Base-by-base conservation (phyloP, 2,113 vertebrate species). In the Tragelaphus strepsiceros region DNA sequence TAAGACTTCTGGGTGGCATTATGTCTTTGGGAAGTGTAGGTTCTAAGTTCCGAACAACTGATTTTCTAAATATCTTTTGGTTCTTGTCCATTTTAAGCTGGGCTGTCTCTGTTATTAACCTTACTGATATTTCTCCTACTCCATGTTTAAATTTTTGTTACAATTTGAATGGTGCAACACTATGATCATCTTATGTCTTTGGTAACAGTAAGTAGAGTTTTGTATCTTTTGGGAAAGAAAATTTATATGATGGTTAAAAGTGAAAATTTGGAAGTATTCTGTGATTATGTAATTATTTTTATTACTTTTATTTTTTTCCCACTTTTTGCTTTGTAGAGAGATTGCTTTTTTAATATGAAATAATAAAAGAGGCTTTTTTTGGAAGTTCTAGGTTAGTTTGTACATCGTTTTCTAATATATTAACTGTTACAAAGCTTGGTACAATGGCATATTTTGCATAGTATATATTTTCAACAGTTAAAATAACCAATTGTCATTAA, bases 11-110 rank as follows among this genome's bases (percentile, higher is more conserved):
- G 49, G 19, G 16, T 90, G 58, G 39, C 11, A 71, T 84, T 96
- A 64, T 97, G 84, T 88, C 88, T 91, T 94, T 83, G 64, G 78
- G n/a, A 54, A 80, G 61, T 95, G 35, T n/a, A 80, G 58, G 39
- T 92, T 97, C 85, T 90, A 51, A 92, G 81, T 97, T 94, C 14
- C 0, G 0, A 93, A 85, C 3, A 30, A 3, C 81, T 92, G 49
- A 78, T 85, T 95, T 95, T 39, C 39, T 90, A 43, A 92, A 22
- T 71, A 67, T 49, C 30, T 96, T 97, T 94, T 86, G 39, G 54
- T 92, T 92, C n/a, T 93, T 16, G 13, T 46, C 35, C 53, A 22
- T 92, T 94, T 46, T 80, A 82, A 94, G 14, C 80, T 85, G n/a
- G 22, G 11, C n/a, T 92, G 39, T 46, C 71, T 61, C 14, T 94